Evolutionary conservation across 2,113 vertebrate genomes (phyloP), one percentile per base, ranked within the genome.

Genomic region (Onychostruthus taczanowskii): DNA sequence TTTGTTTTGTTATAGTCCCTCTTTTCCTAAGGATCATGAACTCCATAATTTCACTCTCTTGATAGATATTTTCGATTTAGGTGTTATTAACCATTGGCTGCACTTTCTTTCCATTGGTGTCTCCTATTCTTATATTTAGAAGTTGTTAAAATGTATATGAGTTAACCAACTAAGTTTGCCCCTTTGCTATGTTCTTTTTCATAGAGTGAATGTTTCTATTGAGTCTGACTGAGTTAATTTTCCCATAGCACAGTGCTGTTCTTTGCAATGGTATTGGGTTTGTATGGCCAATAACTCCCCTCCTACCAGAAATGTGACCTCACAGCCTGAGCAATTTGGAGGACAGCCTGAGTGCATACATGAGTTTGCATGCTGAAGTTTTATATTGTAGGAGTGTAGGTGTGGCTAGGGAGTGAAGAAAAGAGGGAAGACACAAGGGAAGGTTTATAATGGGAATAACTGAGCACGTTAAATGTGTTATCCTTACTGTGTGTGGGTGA

Each of bases 131-230:
- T 81, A 4, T 14, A 58, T 69, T 73, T 84, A 66, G 49, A 77
- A 59, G 43, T 46, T 0, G 0, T 53, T 92, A 7, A 0, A 0
- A 28, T 70, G 31, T 4, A 14, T 31, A 30, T 3, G 1, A 64
- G 26, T 59, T 92, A 75, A 70, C 22, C 2, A 1, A 39, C 28
- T 12, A 35, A 49, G 26, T 26, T 2, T 5, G 2, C 0, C 1
- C 7, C 28, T 85, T 85, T 83, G 7, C 7, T 43, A 13, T 79
- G 64, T 64, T 58, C 20, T 22, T 74, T 62, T 83, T n/a, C 28
- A 56, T 21, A 43, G 41, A 13, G 31, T 21, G 31, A 67, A 50
- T 67, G 2, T 35, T 6, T 59, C 5, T 43, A 50, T 20, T 43
- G 21, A 13, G 44, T 59, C 52, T 59, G 49, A 26, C 28, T 11